A percentile compares a stretch with the other conserved stretches of the same genome.
Conservation (phyloP, 2,888 invertebrate species). For the Caenorhabditis japonica region DNA sequence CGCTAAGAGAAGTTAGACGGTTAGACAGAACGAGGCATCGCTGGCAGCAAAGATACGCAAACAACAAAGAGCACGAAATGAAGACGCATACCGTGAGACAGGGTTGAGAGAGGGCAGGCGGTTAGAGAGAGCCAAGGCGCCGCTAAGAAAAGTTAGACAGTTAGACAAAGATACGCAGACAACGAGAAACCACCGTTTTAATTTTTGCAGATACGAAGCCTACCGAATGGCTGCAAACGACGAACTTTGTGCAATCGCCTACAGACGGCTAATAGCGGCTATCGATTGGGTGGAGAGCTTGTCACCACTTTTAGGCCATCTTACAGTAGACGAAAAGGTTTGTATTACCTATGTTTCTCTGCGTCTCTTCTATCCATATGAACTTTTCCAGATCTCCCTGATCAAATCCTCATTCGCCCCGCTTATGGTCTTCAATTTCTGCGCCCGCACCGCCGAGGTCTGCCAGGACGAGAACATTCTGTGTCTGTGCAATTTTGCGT, state of each 20-base stretch:
- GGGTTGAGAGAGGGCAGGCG: no score
- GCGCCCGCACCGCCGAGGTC: constrained; percentile 68
- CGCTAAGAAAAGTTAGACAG: no score
- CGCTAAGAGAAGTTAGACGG: no score
- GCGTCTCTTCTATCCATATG: background rate
- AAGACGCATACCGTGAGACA: no score
- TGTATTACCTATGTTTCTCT: background rate
- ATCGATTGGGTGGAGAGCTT: constrained; percentile 74
- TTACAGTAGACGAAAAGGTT: constrained; percentile 69
- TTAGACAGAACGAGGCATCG: no score
- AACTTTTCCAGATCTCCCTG: constrained; percentile 60
- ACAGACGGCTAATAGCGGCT: constrained; percentile 73
- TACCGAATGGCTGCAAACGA: constrained; percentile 74
- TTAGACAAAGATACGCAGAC: no score
- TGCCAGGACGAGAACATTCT: constrained; percentile 67
- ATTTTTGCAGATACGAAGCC: constrained; percentile 72
- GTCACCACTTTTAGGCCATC: constrained; percentile 66
- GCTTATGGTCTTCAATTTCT: constrained; percentile 71
- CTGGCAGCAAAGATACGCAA: no score
- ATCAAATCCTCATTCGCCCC: constrained; percentile 68
- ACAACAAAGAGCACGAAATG: no score
- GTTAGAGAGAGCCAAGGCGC: no score
- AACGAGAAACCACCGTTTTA: no score
- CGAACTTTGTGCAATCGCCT: constrained; percentile 72
- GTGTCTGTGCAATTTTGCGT: constrained; percentile 75